Conservation (phyloP, 2,888 invertebrate species). For the Taenaris catops region DNA sequence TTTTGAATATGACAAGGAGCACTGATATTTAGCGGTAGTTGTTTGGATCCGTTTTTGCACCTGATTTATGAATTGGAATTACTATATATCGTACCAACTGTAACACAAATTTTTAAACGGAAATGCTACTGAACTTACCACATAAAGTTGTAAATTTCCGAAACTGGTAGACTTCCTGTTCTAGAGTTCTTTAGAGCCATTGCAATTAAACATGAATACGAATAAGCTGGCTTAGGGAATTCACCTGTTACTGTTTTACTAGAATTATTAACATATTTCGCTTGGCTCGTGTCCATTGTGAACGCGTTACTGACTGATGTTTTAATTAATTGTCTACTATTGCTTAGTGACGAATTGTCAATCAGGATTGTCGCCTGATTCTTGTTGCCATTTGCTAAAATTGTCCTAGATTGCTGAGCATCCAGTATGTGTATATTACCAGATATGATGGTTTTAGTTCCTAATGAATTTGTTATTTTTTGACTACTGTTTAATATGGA, state of each 20-base stretch:
- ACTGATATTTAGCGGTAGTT: too few species aligned
- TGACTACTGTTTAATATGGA: constrained; percentile 69
- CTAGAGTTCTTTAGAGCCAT: constrained; percentile 98
- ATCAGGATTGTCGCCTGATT: constrained; percentile 71
- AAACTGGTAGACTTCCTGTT: constrained; percentile 96
- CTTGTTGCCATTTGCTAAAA: constrained; percentile 68
- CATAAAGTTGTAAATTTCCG: constrained; percentile 99
- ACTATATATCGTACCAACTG: too few species aligned
- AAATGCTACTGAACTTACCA: constrained; percentile 89
- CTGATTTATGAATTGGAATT: too few species aligned
- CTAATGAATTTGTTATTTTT: constrained; percentile 63
- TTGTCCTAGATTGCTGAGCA: constrained; percentile 71
- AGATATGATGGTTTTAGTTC: constrained; percentile 73
- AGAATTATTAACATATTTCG: constrained; percentile 57
- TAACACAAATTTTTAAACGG: too few species aligned
- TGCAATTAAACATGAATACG: constrained; percentile 98
- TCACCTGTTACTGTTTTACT: constrained; percentile 74
- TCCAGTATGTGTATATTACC: constrained; percentile 77
- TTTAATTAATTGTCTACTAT: constrained; percentile 71
- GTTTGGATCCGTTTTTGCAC: too few species aligned
- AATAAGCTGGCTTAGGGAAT: constrained; percentile 98
- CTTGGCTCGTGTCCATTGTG: constrained; percentile 59
- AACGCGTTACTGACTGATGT: constrained; percentile 62
- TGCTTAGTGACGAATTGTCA: constrained; percentile 67
- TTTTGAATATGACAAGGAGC: too few species aligned